Conservation (phyloP, 2,888 invertebrate genomes). For the Ypsolopha sequella region DNA sequence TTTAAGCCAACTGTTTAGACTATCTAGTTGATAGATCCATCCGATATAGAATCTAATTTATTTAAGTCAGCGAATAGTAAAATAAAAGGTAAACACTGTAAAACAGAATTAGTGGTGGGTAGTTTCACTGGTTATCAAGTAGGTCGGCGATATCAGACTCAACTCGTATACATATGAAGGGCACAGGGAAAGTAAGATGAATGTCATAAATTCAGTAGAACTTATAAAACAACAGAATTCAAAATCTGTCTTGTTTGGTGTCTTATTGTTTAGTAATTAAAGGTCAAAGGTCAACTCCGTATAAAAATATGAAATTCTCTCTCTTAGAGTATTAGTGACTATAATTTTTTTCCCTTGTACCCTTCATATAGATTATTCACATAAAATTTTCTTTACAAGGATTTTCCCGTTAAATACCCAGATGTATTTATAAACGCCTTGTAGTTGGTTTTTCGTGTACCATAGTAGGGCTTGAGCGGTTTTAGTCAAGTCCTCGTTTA, state of each 20-base stretch:
- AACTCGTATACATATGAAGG: too few relatives aligned
- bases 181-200: too few relatives aligned
- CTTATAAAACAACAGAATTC: too few relatives aligned
- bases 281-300: too few relatives aligned
- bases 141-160: background rate
- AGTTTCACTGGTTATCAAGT: background rate
- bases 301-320: too few relatives aligned
- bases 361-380: background rate
- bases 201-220: too few relatives aligned
- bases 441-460: background rate
- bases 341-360: too few relatives aligned
- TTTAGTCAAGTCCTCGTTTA: background rate
- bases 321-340: too few relatives aligned
- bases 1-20: background rate
- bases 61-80: background rate
- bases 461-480: background rate
- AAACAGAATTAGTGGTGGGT: background rate
- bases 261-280: too few relatives aligned
- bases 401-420: background rate
- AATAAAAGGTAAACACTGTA: background rate
- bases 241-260: too few relatives aligned
- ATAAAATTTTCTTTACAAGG: background rate
- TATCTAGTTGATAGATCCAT: background rate
- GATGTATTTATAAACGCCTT: background rate
- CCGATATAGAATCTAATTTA: background rate